Evolutionary conservation across 2,797 vertebrate genomes (phyloP).

Genomic region (Amphiprion clarkii): DNA sequence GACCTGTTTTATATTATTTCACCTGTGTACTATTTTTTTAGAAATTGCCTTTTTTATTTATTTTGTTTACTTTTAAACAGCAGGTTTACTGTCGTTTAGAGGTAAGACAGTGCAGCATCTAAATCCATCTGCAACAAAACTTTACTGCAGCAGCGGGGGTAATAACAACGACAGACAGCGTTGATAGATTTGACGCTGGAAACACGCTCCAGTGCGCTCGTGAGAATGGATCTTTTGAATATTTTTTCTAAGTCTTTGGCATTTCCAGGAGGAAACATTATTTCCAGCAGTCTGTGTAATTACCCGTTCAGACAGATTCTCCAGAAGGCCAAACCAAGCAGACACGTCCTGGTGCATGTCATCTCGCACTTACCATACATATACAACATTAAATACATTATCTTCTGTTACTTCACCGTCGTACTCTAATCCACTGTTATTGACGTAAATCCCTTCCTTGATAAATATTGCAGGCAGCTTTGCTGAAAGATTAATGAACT

Average conservation of each 20-base stretch:
- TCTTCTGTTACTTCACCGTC: constrained; percentile 41
- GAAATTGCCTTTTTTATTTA: no score
- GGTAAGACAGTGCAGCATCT: no score
- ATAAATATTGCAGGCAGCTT: constrained; percentile 75
- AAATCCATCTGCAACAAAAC: no score
- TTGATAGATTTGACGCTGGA: no score
- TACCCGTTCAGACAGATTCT: constrained; percentile 7
- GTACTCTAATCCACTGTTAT: constrained; percentile 60
- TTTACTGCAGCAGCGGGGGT: no score
- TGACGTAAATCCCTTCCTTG: constrained; percentile 65
- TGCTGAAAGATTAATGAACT: constrained; percentile 74
- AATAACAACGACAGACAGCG: not conserved
- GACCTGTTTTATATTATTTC: no score
- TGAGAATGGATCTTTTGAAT: not conserved
- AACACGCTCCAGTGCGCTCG: no score
- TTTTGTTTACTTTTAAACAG: no score
- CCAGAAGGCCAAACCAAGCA: not conserved
- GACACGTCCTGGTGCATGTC: constrained; percentile 10
- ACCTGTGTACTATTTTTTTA: no score
- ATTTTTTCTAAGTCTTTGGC: not conserved
- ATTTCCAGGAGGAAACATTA: constrained; percentile 1
- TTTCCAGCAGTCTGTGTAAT: constrained; percentile 15
- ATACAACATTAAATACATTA: constrained; percentile 52
- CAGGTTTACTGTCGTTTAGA: no score
- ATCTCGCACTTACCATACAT: constrained; percentile 15